These are phyloP conservation scores for Pipa parva DNA, from an alignment of 2,113 vertebrate species.

Conservation along the genomic window DNA sequence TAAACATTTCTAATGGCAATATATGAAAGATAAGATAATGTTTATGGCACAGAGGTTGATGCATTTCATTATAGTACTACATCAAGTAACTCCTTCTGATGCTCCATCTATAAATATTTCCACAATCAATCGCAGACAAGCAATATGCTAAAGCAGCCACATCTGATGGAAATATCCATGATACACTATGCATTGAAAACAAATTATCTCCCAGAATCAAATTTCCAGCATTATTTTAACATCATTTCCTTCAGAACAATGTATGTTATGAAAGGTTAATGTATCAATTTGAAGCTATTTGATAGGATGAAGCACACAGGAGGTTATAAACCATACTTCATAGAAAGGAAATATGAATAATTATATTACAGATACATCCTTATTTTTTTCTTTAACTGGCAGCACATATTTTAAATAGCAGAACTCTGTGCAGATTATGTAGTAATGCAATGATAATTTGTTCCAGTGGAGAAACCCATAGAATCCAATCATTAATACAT, in stretches of 20 bases:
- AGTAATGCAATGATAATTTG: no score
- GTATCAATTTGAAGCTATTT: no score
- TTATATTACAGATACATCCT: no score
- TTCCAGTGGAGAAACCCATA: no score
- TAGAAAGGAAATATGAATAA: no score
- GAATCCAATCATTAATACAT: no score
- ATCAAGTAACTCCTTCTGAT: slow-evolving; percentile 32
- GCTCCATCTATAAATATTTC: slow-evolving; percentile 26
- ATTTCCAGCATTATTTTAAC: slow-evolving; percentile 6
- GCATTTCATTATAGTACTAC: slow-evolving; percentile 31
- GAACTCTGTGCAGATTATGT: no score
- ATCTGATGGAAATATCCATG: slow-evolving; percentile 27
- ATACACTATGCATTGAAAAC: slow-evolving; percentile 24
- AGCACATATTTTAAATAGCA: no score
- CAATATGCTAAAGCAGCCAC: slow-evolving; percentile 32
- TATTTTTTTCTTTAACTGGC: no score
- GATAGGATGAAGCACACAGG: no score
- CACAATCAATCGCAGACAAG: slow-evolving; percentile 33
- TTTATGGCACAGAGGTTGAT: slow-evolving; percentile 14
- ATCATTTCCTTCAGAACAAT: slow-evolving; percentile 2
- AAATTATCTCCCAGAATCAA: slow-evolving; percentile 8
- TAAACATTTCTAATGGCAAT: slow-evolving; percentile 17
- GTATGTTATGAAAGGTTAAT: background rate
- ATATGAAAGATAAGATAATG: slow-evolving; percentile 18
- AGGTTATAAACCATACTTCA: no score